phyloP scores from a whole-genome alignment of 2,113 vertebrate species.

The Sceloporus tristichus region DNA sequence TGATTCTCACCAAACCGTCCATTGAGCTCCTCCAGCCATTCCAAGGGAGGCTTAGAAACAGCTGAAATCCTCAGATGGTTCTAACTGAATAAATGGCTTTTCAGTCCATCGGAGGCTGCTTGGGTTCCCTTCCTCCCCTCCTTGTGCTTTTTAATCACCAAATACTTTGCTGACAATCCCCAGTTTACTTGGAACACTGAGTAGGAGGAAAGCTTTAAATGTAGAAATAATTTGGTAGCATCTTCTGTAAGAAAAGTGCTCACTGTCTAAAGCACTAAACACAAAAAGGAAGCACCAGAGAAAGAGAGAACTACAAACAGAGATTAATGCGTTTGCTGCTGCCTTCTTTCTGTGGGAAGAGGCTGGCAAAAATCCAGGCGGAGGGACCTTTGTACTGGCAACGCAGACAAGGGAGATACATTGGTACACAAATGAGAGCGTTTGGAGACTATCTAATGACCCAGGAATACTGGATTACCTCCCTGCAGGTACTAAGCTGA shows the following conservation, averaged over 20 bases:
- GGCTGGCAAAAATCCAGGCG: conserved; percentile 24
- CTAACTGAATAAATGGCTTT: conserved; percentile 42
- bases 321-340: conserved; percentile 20
- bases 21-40: conserved; percentile 52
- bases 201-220: conserved; percentile 57
- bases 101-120: conserved; percentile 37
- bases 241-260: conserved; percentile 42
- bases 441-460: background rate
- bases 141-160: conserved; percentile 18
- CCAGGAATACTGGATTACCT: background rate
- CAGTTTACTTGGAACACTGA: conserved; percentile 49
- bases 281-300: background rate
- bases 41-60: conserved; percentile 38
- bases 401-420: conserved; percentile 1
- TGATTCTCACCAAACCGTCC: conserved; percentile 61
- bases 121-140: background rate
- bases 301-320: background rate
- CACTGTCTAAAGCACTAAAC: conserved; percentile 24
- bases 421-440: background rate
- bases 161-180: conserved; percentile 13
- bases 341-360: background rate
- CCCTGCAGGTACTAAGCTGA: background rate
- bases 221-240: conserved; percentile 45
- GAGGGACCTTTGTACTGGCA: background rate
- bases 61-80: conserved; percentile 12